Percentiles rank a stretch among this genome's conserved stretches.
phyloP scores from a whole-genome alignment of 2,888 invertebrate genomes.

The Heliconius aoede region DNA sequence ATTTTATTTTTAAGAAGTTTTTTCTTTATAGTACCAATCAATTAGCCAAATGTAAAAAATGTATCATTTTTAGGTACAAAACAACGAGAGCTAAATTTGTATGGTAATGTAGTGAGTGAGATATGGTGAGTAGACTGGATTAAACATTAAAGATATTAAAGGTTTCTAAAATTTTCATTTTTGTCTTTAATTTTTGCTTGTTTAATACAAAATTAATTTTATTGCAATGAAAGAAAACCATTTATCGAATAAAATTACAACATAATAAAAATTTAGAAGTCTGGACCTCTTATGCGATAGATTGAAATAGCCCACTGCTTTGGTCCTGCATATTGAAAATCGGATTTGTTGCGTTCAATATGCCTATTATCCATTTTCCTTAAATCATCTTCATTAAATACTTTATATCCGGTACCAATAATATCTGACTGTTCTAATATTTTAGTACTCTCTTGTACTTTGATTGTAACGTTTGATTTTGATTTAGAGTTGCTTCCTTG shows the following conservation, averaged over 20 bases:
- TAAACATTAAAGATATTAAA: conserved; percentile 70
- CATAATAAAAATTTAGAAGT: conserved; percentile 58
- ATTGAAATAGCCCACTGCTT: conserved; percentile 68
- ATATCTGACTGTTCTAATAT: background rate
- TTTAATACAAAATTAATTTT: conserved; percentile 3
- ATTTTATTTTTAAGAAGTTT: conserved; percentile 48
- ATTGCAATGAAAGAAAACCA: background rate
- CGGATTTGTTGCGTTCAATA: conserved; percentile 4
- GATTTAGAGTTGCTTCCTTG: conserved; percentile 24
- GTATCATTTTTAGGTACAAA: conserved; percentile 66
- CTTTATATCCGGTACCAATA: background rate
- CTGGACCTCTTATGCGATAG: conserved; percentile 64
- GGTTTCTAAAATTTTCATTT: conserved; percentile 57
- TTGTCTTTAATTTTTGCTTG: conserved; percentile 48
- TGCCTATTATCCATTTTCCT: conserved; percentile 7
- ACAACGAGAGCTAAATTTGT: conserved; percentile 66
- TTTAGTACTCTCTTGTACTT: conserved; percentile 25
- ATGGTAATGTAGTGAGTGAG: conserved; percentile 68
- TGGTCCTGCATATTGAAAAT: conserved; percentile 47
- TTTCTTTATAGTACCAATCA: conserved; percentile 28
- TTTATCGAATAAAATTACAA: background rate
- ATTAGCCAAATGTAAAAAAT: conserved; percentile 48
- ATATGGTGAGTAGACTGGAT: conserved; percentile 64
- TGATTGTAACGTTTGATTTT: conserved; percentile 31
- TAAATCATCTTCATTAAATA: conserved; percentile 12